phyloP scores from a whole-genome alignment of 2,797 vertebrate species.

The Pagetopsis macropterus region DNA sequence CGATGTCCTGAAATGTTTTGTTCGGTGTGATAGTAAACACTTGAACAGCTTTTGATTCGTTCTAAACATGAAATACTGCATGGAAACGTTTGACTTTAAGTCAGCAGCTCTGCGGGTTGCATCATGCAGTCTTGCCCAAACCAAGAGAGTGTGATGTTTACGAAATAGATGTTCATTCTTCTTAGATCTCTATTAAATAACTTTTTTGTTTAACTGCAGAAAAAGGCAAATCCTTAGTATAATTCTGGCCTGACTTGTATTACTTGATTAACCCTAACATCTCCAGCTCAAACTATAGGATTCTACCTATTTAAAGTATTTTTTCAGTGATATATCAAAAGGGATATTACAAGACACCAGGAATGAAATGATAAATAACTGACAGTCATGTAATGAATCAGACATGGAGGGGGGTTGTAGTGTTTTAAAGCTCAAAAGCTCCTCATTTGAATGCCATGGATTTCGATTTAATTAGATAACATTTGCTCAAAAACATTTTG shows the following conservation, averaged over 20 bases:
- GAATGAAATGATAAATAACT: not conserved
- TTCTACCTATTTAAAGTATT: not conserved
- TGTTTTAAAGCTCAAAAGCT: not conserved
- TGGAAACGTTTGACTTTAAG: constrained; percentile 45
- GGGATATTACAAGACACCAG: not conserved
- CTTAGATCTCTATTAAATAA: not conserved
- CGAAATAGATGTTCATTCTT: not conserved
- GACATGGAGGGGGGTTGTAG: not conserved
- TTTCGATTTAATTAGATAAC: not conserved
- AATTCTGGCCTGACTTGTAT: not conserved
- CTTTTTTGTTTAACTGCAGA: not conserved
- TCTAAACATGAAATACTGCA: constrained; percentile 12
- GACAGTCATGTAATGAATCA: not conserved
- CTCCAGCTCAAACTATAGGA: not conserved
- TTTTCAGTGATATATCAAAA: not conserved
- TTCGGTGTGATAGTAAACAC: constrained; percentile 18
- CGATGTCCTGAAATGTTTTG: constrained; percentile 17
- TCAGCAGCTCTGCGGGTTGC: constrained; percentile 59
- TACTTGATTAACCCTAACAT: not conserved
- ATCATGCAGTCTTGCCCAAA: constrained; percentile 57
- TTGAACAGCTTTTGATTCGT: constrained; percentile 10
- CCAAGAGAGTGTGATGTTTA: constrained; percentile 28
- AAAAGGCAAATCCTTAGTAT: not conserved
- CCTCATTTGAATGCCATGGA: not conserved
- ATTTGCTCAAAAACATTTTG: not conserved